phyloP scores from a whole-genome alignment of 2,797 vertebrate species.

The Poeciliopsis presidionis region DNA sequence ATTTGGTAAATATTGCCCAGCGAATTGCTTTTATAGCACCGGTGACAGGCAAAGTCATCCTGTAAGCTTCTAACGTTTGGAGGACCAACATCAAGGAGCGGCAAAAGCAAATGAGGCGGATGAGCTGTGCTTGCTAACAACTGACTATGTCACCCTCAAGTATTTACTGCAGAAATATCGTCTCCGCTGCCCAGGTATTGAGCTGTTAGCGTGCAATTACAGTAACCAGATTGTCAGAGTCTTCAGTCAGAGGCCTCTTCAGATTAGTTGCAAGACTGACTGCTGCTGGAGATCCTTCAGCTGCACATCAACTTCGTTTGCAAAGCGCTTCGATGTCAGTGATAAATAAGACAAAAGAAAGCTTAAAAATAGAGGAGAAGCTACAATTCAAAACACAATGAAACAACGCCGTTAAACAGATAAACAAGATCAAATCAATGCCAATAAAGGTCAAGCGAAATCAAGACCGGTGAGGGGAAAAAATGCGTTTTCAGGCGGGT shows the following conservation, averaged over 20 bases:
- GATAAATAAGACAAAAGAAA: too few relatives aligned
- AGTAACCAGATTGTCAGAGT: background rate
- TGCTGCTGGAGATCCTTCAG: background rate
- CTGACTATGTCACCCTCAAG: background rate
- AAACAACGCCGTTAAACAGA: too few relatives aligned
- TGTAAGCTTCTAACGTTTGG: background rate
- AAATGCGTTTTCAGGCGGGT: too few relatives aligned
- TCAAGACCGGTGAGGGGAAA: too few relatives aligned
- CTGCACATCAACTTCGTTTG: too few relatives aligned
- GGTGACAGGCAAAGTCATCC: too few relatives aligned
- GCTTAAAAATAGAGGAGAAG: too few relatives aligned
- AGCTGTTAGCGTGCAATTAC: background rate
- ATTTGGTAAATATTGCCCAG: background rate
- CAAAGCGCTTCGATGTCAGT: too few relatives aligned
- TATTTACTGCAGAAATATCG: background rate
- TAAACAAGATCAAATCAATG: too few relatives aligned
- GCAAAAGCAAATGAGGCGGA: background rate
- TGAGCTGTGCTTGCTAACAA: background rate
- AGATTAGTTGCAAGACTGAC: background rate
- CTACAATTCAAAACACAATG: too few relatives aligned
- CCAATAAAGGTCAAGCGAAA: too few relatives aligned
- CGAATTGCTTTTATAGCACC: too few relatives aligned
- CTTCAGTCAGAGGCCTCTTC: background rate
- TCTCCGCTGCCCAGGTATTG: background rate
- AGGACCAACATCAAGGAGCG: background rate